Evolutionary conservation across 2,797 vertebrate genomes (phyloP).

Genomic region (Crotalus adamanteus): DNA sequence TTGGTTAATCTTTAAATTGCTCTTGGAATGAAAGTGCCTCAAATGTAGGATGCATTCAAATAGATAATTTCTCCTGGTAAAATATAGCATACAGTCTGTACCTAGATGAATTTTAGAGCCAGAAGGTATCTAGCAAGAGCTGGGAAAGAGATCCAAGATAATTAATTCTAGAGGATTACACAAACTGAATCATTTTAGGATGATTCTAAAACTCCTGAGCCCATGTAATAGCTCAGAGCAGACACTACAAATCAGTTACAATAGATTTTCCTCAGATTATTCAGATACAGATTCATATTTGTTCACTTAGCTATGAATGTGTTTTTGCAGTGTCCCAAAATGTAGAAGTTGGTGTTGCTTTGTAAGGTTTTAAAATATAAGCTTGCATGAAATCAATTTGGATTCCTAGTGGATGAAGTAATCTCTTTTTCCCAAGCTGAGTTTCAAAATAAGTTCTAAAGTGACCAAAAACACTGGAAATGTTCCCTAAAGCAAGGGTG

Average conservation of each 20-base stretch:
- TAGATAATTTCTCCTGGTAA: not conserved
- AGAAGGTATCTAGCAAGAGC: not conserved
- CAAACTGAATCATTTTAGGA: not conserved
- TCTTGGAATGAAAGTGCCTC: not conserved
- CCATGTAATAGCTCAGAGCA: not conserved
- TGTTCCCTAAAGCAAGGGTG: not conserved
- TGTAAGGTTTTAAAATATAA: slow-evolving; percentile 53
- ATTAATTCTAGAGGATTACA: not conserved
- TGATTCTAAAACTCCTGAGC: not conserved
- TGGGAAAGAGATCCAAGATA: not conserved
- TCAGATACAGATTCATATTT: not conserved
- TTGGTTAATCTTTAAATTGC: not conserved
- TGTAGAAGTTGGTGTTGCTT: slow-evolving; percentile 5
- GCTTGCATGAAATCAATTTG: slow-evolving; percentile 39
- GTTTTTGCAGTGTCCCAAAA: not conserved
- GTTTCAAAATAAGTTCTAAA: slow-evolving; percentile 29
- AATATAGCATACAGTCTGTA: not conserved
- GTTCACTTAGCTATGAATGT: slow-evolving; percentile 8
- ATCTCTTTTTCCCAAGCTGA: slow-evolving; percentile 6
- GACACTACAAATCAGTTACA: not conserved
- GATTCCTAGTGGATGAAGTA: slow-evolving; percentile 47
- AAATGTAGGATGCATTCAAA: not conserved
- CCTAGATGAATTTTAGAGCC: not conserved
- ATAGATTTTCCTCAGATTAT: not conserved
- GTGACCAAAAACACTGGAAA: slow-evolving; percentile 7